phyloP scores from a whole-genome alignment of 1,140 invertebrate species.

The Ditylenchus dipsaci region DNA sequence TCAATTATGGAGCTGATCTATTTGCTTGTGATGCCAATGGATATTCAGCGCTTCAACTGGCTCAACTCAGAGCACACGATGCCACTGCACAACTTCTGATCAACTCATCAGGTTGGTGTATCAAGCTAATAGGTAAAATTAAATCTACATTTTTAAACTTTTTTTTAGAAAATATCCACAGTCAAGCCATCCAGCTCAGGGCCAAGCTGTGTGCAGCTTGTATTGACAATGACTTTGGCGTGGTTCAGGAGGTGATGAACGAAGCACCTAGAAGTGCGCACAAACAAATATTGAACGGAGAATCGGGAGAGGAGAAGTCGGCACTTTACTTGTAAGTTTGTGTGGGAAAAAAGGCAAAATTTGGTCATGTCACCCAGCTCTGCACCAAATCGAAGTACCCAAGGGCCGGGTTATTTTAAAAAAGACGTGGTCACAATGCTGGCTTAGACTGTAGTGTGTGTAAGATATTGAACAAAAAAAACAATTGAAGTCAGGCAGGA shows the following conservation, averaged over 20 bases:
- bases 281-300: slow-evolving; percentile 25
- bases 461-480: no score
- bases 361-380: no score
- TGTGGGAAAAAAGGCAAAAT: neutral
- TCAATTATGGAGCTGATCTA: slow-evolving; percentile 69
- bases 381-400: no score
- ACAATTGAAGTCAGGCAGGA: no score
- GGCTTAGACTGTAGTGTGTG: no score
- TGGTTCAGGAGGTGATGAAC: slow-evolving; percentile 28
- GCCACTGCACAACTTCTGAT: slow-evolving; percentile 69
- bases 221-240: slow-evolving; percentile 35
- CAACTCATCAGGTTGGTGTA: slow-evolving; percentile 65
- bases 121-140: slow-evolving; percentile 5
- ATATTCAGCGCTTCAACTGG: slow-evolving; percentile 71
- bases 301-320: slow-evolving; percentile 32
- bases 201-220: slow-evolving; percentile 39
- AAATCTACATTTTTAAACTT: neutral
- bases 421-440: no score
- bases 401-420: no score
- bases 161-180: slow-evolving; percentile 42
- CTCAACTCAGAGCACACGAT: slow-evolving; percentile 70
- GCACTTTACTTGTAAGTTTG: slow-evolving; percentile 25
- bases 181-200: slow-evolving; percentile 26
- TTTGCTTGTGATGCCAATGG: slow-evolving; percentile 66
- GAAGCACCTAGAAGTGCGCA: slow-evolving; percentile 12